These are phyloP conservation scores for Ornithoptera priamus DNA, from an alignment of 2,888 invertebrate species.

Conservation along the genomic window DNA sequence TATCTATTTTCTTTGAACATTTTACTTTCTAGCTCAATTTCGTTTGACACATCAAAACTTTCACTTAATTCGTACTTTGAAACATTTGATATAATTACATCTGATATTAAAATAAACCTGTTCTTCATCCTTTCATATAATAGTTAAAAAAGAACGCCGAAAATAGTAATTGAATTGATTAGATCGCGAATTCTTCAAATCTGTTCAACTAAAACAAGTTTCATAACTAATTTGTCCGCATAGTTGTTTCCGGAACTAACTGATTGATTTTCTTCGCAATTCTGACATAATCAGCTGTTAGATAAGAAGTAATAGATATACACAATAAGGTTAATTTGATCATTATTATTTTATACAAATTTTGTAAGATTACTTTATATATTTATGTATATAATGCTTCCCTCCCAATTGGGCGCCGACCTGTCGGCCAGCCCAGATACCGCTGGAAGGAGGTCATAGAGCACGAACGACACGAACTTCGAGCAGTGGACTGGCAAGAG, in stretches of 20 bases:
- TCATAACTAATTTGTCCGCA: background rate
- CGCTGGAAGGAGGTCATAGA: too few relatives aligned
- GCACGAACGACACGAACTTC: too few relatives aligned
- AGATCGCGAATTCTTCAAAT: background rate
- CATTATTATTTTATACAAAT: background rate
- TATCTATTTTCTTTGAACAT: conserved; percentile 5
- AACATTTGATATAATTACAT: background rate
- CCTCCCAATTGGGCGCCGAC: too few relatives aligned
- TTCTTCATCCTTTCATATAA: background rate
- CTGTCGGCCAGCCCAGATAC: too few relatives aligned
- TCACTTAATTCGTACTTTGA: conserved; percentile 13
- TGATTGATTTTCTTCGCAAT: background rate
- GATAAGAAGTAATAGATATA: background rate
- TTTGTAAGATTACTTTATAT: background rate
- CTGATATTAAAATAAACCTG: background rate
- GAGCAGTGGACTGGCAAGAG: too few relatives aligned
- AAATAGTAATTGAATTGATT: background rate
- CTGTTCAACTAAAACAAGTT: background rate
- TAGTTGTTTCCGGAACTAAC: background rate
- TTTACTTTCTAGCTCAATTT: conserved; percentile 16
- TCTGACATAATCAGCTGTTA: background rate
- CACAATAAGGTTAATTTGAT: background rate
- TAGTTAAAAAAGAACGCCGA: too few relatives aligned
- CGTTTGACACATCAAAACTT: conserved; percentile 9
- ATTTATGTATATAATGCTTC: background rate